phyloP scores from a whole-genome alignment of 2,113 vertebrate genomes.

The Heliornis fulica region DNA sequence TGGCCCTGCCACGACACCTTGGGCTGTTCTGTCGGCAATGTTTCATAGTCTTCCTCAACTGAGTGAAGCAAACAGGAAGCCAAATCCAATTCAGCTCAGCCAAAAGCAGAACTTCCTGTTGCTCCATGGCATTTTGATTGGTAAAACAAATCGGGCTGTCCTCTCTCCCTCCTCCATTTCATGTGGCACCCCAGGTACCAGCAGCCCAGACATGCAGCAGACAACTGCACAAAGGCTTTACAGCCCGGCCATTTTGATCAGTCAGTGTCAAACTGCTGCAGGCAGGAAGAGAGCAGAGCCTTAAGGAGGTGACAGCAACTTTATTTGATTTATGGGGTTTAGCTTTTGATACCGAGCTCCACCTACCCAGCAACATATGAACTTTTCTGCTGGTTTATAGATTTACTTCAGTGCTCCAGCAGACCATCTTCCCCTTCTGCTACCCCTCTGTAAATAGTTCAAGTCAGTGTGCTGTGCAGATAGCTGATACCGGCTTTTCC shows the following conservation, averaged over 20 bases:
- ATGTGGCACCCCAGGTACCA: rapidly evolving
- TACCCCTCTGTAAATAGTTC: constrained; percentile 13
- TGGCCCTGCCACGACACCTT: background rate
- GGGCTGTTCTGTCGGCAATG: background rate
- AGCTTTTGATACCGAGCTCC: background rate
- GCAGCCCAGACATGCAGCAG: background rate
- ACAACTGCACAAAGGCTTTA: background rate
- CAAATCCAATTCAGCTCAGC: background rate
- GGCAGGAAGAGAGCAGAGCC: background rate
- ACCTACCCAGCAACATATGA: background rate
- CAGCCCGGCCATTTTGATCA: background rate
- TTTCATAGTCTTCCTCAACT: background rate
- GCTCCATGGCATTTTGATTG: background rate
- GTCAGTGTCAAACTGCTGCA: background rate
- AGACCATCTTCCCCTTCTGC: background rate
- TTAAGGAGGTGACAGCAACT: background rate
- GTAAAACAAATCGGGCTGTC: background rate
- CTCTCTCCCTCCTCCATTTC: background rate
- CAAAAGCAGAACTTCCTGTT: background rate
- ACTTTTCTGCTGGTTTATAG: background rate
- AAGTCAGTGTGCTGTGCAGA: background rate
- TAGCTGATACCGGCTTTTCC: background rate
- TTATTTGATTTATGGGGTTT: background rate
- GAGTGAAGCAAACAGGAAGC: background rate
- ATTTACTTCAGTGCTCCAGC: background rate